A percentile compares a stretch with the other conserved stretches of the same genome.
phyloP scores from a whole-genome alignment of 2,797 vertebrate genomes.

The Cuniculus paca region DNA sequence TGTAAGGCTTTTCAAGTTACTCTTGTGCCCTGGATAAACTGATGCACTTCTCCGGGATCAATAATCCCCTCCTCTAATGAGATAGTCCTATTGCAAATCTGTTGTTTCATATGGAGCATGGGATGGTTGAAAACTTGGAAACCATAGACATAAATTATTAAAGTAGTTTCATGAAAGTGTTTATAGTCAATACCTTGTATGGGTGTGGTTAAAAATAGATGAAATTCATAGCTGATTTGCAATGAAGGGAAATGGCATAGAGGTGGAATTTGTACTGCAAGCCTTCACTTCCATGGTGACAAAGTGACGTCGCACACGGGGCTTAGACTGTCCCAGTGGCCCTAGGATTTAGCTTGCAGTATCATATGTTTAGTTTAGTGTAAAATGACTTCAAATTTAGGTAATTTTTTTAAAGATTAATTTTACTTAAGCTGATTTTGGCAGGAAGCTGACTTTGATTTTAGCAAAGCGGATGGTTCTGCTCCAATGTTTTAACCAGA shows the following conservation, averaged over 20 bases:
- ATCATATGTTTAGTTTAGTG: background rate
- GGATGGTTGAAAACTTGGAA: slow-evolving; percentile 39
- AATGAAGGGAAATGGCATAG: background rate
- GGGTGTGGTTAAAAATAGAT: slow-evolving; percentile 17
- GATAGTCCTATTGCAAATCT: background rate
- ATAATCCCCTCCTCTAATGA: background rate
- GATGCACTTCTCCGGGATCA: background rate
- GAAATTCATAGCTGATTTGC: slow-evolving; percentile 11
- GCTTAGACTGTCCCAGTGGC: background rate
- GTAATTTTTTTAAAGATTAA: slow-evolving; percentile 24
- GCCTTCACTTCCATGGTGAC: background rate
- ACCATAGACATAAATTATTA: slow-evolving; percentile 29
- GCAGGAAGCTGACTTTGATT: slow-evolving; percentile 3
- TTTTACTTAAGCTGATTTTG: slow-evolving; percentile 64
- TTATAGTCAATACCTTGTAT: slow-evolving; percentile 50
- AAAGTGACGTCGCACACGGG: background rate
- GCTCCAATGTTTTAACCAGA: slow-evolving; percentile 39
- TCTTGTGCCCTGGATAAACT: background rate
- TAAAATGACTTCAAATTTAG: slow-evolving; percentile 52
- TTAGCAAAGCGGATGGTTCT: slow-evolving; percentile 47
- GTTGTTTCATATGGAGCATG: background rate
- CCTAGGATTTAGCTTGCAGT: background rate
- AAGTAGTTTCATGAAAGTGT: slow-evolving; percentile 59
- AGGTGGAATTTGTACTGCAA: background rate
- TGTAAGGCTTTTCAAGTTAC: background rate